phyloP scores from a whole-genome alignment of 2,113 vertebrate species.

The Oxyura jamaicensis region DNA sequence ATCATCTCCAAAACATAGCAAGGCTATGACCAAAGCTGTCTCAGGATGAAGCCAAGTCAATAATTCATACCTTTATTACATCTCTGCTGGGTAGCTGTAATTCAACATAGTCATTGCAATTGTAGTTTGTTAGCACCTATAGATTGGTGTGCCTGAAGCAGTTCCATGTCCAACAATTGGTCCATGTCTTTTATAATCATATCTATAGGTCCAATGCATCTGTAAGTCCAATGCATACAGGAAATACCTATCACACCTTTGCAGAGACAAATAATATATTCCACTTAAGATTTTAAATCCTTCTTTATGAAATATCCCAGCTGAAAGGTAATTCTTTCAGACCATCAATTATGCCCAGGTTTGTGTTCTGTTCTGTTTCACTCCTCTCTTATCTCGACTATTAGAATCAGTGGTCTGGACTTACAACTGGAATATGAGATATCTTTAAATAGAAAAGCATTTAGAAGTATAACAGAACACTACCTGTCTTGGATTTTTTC shows the following conservation, averaged over 20 bases:
- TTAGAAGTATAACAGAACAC: background rate
- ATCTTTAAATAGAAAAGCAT: background rate
- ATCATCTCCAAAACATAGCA: constrained; percentile 78
- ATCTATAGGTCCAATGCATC: constrained; percentile 39
- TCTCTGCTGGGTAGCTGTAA: constrained; percentile 74
- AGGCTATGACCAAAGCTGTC: constrained; percentile 82
- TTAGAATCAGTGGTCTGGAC: background rate
- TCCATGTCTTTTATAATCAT: constrained; percentile 43
- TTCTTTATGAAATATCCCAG: background rate
- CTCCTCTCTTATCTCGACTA: no score
- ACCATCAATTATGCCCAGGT: background rate
- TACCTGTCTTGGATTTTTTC: background rate
- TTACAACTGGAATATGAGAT: background rate
- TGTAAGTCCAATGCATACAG: constrained; percentile 67
- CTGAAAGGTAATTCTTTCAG: background rate
- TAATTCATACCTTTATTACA: constrained; percentile 83
- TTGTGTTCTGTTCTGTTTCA: background rate
- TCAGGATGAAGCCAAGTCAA: constrained; percentile 83
- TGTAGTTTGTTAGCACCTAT: constrained; percentile 62
- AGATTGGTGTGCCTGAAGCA: constrained; percentile 61
- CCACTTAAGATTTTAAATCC: background rate
- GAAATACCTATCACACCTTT: background rate
- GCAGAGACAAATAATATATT: constrained; percentile 16
- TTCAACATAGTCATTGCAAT: constrained; percentile 74
- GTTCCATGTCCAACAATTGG: constrained; percentile 9